Base-by-base conservation (phyloP, 2,888 invertebrate genomes). In the Sinohyriopsis cumingii region DNA sequence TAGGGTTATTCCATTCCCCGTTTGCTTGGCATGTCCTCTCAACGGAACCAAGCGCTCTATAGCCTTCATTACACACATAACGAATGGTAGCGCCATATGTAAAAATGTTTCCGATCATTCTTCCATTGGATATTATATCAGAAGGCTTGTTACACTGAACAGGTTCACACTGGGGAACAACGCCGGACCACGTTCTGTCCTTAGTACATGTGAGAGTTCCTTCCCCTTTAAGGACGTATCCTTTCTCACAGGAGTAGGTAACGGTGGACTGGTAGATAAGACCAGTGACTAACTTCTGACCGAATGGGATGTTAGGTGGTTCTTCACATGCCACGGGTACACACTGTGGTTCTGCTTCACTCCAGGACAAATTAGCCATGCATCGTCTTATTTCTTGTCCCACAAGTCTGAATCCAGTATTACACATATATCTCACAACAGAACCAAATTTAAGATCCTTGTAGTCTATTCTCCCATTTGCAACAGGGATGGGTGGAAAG, bases 381-480 rank as follows among this genome's bases (percentile, higher is more conserved):
- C 89, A 89, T 22, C 80, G 77, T 19, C 85, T 72, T 6, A 82
- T 75, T 45, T 80, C 75, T 7, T 73, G 63, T 1, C 89, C 89
- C 18, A 65, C 62, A 7, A 88, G 70, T 19, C 73, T 67, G 69
- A 84, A 89, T 0, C 90, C 90, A 1, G 68, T 73, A 64, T 88
- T 74, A 72, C 89, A 89, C 28, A 63, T 69, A 70, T 87, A 88
- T 9, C 75, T 68, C 4, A 76, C 75, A 7, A 80, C 77, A 1
- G 77, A 73, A 20, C 80, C 82, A 67, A 81, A 83, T 59, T 74
- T 80, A 62, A 87, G 83, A 62, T 87, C 84, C 28, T 81, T 82
- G 54, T 86, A 88, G 61, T 82, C 83, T 63, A 87, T 74, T 33
- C 77, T 67, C 1, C 93, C 93, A 84, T 93, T 92, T 28, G 67